Base-by-base conservation (phyloP, 2,113 vertebrate species). In the Nansenia antarctica region DNA sequence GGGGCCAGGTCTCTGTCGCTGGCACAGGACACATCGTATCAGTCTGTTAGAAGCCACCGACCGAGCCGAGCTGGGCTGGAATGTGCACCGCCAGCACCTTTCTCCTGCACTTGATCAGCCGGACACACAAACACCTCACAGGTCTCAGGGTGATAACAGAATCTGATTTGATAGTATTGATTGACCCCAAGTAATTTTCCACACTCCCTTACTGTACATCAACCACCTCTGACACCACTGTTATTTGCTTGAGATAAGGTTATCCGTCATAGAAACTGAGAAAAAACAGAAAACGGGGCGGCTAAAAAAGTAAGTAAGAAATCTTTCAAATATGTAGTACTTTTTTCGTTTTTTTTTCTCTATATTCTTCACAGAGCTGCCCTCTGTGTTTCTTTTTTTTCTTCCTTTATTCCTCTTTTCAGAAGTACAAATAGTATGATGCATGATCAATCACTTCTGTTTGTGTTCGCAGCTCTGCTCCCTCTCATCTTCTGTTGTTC, bases 91-190 rank as follows among this genome's bases (percentile, higher is more conserved):
- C 74, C 76, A 71, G 74, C 83, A 82, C 59, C 73, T 73, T 77
- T 70, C 62, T 31, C 60, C 67, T 72, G 64, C 65, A 70, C 73
- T 83, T 82, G 78, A 86, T 82, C 66, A 80, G 78, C 80, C 54
- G 64, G 64, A 69, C 69, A 58, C 59, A 42, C 66, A 74, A 70
- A 81, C 70, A 75, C 73, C 77, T 82, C 69, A 77, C 32, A 49
- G 76, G 77, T 82, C 77, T 81, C 71, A 66, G 85, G 85, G 84
- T 90, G 81, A 82, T 83, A 83, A 72, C 29, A 37, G 72, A 63
- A 85, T 80, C 77, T 86, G 80, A 88, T 86, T 78, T n/a, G n/a
- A n/a, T n/a, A 80, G 77, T 86, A 89, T 89, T 85, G 87, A 90
- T 87, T 80, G 76, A 72, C 32, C 22, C 65, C 30, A 49, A 76